Base-by-base conservation (phyloP, 2,888 invertebrate genomes). In the Cynaeus angustus region DNA sequence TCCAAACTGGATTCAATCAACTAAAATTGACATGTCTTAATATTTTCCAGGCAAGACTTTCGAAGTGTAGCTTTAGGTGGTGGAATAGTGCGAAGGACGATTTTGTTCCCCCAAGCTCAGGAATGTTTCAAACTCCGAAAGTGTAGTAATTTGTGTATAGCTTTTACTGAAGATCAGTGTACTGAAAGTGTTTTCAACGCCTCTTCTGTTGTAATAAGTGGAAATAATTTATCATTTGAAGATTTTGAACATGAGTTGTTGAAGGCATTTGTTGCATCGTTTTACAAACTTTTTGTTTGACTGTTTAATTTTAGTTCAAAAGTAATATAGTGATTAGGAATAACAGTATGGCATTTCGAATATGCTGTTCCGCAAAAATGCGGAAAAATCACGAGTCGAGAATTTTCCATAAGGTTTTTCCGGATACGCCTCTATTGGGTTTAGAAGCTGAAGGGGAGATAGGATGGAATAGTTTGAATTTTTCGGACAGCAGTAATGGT, bases 371-470 rank as follows among this genome's bases (percentile, higher is more conserved):
- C 9, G 78, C 77, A 4, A 81, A 81, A 73, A 69, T 71, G 38
- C 70, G 74, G 30, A 76, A 77, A 48, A 73, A 74, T 9, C 77
- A 77, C 38, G 80, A 80, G 71, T 69, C 77, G 1, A 21, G 68
- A 6, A 66, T 80, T 14, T 80, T 82, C 52, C 73, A 68, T 64
- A 76, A 76, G 70, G 53, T 79, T 52, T 81, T 82, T 67, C 80
- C 80, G 6, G 71, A 71, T 33, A 75, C 78, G 9, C 79, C 81
- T 2, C 21, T 82, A 4, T 61, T 83, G 16, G 81, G 82, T 3
- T 68, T 83, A 30, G 79, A 82, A 70, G 82, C 78, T 10, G 77
- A 77, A 72, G 82, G 83, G 6, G 83, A 82, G 74, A 76, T 83
- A 46, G 83, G 83, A 37, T 83, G 82, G 82, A 75, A 82, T 74